Evolutionary conservation across 2,797 vertebrate species (phyloP), one percentile per base, ranked within the genome.

Genomic region (Podarcis lilfordi): DNA sequence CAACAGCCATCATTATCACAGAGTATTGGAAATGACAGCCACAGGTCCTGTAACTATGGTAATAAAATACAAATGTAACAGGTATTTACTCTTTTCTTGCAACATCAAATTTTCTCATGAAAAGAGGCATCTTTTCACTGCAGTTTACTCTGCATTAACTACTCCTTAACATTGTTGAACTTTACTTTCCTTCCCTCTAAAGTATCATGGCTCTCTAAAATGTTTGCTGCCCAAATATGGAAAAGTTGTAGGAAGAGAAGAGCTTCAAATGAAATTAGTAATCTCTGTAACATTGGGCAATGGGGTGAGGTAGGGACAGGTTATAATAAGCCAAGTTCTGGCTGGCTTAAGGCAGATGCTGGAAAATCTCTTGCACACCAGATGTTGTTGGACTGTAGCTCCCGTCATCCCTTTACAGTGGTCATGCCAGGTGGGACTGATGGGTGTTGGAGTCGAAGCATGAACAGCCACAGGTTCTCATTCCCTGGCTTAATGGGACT

Each of bases 1-100:
- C 82, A 40, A 1, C 92, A 90, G 85, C 94, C 93, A 93, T 27
- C 95, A 94, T 95, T 94, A 92, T 96, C 91, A 82, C 81, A 74
- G 40, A 7, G 74, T 92, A 94, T 91, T 91, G 93, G 84, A 94
- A 94, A 92, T 90, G 93, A 90, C 93, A 94, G 68, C 37, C 32
- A 21, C 9, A 29, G 93, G 92, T 93, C 91, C 0, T 1, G 93
- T 95, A 94, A 92, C 92, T 95, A 95, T 94, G 91, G 91, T 89
- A 93, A 93, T 91, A 94, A 93, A 94, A 94, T 64, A 83, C 78
- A 17, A 78, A 68, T n/a, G 15, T 29, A 76, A 3, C 19, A 71
- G 68, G 72, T 89, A 84, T 74, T 94, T 80, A 83, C 84, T 87
- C 82, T 66, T 69, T 87, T 92, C 88, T 87, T 85, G 69, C 50